Conservation (phyloP, 1,140 invertebrate genomes). For the Aphaenogaster rudis region DNA sequence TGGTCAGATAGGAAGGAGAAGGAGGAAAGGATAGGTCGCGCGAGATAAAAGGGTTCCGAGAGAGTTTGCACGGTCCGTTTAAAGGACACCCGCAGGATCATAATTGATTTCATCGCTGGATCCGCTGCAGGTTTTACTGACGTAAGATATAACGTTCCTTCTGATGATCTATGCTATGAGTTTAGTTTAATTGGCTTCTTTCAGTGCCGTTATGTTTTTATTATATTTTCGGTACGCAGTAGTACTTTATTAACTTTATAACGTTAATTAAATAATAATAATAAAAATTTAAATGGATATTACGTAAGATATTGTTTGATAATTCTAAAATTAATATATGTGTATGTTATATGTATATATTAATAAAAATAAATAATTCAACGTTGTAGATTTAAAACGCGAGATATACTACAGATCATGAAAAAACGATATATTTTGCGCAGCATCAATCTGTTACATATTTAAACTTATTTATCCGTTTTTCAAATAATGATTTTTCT, state of each 20-base stretch:
- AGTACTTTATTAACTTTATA: background rate
- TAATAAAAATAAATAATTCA: background rate
- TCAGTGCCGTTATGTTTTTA: background rate
- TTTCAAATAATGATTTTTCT: background rate
- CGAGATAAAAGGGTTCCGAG: conserved; percentile 8
- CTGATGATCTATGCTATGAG: background rate
- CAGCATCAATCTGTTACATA: background rate
- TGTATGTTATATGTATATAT: background rate
- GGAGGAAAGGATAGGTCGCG: background rate
- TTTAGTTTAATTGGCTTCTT: background rate
- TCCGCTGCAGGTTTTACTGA: background rate
- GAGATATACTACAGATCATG: background rate
- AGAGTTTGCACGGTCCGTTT: conserved; percentile 44
- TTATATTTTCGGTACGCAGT: background rate
- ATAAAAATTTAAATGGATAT: background rate
- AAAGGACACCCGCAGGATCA: conserved; percentile 10
- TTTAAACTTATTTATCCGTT: background rate
- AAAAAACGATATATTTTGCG: background rate
- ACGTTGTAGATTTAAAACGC: background rate
- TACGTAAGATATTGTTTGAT: background rate
- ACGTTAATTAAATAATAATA: background rate
- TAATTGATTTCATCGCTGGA: background rate
- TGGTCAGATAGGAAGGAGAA: conserved; percentile 38
- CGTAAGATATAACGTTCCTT: background rate
- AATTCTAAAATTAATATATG: background rate